Base-by-base conservation (phyloP, 2,113 vertebrate genomes). In the Bufo gargarizans region DNA sequence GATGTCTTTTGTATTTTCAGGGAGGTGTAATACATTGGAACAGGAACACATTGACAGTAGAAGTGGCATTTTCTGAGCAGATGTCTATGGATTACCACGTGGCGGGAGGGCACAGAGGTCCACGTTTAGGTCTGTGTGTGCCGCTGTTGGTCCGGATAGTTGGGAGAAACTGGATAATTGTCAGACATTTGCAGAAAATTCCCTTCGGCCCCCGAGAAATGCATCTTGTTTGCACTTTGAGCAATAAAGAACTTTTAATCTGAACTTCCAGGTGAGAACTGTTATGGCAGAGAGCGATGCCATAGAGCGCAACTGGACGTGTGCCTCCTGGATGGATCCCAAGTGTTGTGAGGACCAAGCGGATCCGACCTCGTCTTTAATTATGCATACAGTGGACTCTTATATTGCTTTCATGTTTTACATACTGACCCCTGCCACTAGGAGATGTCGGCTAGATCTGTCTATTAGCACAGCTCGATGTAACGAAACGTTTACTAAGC, bases 191-290 rank as follows among this genome's bases (percentile, higher is more conserved):
- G n/a, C 13, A 12, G 61, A 55, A 61, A 76, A n/a, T 2, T n/a
- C 14, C 17, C 7, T 20, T n/a, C 13, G 1, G 14, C 10, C 33
- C 55, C 65, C 5, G 43, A 69, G 72, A 55, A 45, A 0, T 6
- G 3, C 9, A 13, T 61, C 81, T 47, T 58, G 7, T 72, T 82
- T 67, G 90, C 90, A 82, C 88, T 85, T 67, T 59, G 85, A 59
- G 56, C n/a, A 86, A 86, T 87, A 81, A 88, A 49, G 61, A 82
- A 55, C 50, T 61, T 53, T 13, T 20, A 65, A n/a, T 58, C 47
- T 65, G 76, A 83, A 74, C 56, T 74, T 59, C 13, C 71, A 8
- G 45, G 43, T 14, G n/a, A 80, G 14, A 80, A 82, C 9, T 14
- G 19, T 82, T 50, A 65, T 58, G 55, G 59, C 19, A 50, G 33